phyloP scores from a whole-genome alignment of 2,797 vertebrate species.

The Sarcoramphus papa region DNA sequence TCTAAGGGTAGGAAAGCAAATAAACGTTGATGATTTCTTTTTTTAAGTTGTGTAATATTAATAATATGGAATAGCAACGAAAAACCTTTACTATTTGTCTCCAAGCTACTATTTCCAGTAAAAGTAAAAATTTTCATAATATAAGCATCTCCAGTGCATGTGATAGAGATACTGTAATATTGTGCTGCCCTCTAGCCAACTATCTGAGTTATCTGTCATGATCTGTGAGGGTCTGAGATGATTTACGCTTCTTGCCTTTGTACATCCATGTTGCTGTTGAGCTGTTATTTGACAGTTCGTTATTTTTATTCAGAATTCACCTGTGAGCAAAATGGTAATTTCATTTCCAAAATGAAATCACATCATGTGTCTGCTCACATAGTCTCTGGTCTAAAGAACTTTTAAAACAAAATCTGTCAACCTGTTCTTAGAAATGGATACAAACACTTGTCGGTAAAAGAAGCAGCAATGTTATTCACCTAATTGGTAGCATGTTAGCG shows the following conservation, averaged over 20 bases:
- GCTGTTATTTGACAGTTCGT: background rate
- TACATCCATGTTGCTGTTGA: background rate
- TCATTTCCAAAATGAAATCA: background rate
- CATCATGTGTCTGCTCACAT: background rate
- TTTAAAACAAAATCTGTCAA: background rate
- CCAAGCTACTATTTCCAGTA: background rate
- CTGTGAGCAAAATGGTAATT: background rate
- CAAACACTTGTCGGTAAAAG: background rate
- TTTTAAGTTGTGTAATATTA: background rate
- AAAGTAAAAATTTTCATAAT: background rate
- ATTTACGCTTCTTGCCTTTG: background rate
- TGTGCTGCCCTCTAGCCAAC: background rate
- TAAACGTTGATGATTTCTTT: background rate
- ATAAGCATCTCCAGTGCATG: background rate
- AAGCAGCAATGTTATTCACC: background rate
- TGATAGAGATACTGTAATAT: background rate
- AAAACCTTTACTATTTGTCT: background rate
- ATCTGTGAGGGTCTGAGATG: background rate
- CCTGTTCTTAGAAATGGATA: background rate
- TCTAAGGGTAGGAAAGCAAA: background rate
- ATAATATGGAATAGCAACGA: background rate
- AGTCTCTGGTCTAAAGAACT: background rate
- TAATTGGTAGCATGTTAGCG: background rate
- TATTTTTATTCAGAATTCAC: background rate
- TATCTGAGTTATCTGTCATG: background rate